A percentile compares a stretch with the other conserved stretches of the same genome.
Evolutionary conservation across 2,113 vertebrate genomes (phyloP).

Genomic region (Benitochromis conjunctus): DNA sequence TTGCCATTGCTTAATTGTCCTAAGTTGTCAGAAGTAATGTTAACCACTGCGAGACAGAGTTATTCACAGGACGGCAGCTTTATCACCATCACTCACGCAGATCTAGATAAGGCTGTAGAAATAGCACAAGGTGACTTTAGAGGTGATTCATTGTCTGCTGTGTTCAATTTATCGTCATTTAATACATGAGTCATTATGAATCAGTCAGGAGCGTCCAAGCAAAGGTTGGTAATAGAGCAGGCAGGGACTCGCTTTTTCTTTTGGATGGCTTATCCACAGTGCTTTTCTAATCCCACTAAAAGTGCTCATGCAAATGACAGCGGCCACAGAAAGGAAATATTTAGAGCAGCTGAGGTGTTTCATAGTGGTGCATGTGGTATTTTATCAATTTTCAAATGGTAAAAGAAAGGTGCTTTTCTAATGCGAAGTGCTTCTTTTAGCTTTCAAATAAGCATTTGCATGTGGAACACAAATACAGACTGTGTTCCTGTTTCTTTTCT

Average conservation of each 20-base stretch:
- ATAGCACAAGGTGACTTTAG: not conserved
- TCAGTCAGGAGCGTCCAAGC: conserved; percentile 29
- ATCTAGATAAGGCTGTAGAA: not conserved
- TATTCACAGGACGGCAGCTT: not conserved
- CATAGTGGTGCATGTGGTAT: not conserved
- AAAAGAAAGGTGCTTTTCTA: not conserved
- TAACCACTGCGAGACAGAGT: not conserved
- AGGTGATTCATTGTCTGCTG: conserved; percentile 10
- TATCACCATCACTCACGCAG: not conserved
- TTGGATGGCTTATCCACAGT: not conserved
- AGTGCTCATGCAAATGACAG: not conserved
- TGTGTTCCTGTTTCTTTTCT: conserved; percentile 29
- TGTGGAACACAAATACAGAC: not conserved
- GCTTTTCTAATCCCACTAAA: not conserved
- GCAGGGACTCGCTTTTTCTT: conserved; percentile 31
- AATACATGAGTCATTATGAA: conserved; percentile 50
- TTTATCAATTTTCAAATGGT: not conserved
- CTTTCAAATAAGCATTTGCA: conserved; percentile 41
- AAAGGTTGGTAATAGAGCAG: conserved; percentile 4
- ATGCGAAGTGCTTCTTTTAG: not conserved
- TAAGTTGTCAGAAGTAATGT: not conserved
- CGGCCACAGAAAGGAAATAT: not conserved
- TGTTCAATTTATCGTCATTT: not conserved
- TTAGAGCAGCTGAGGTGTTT: not conserved
- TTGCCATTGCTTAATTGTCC: not conserved